Percentiles rank a stretch among this genome's conserved stretches.
Conservation (phyloP, 1,140 invertebrate genomes). For the Bilobella aurantiaca region DNA sequence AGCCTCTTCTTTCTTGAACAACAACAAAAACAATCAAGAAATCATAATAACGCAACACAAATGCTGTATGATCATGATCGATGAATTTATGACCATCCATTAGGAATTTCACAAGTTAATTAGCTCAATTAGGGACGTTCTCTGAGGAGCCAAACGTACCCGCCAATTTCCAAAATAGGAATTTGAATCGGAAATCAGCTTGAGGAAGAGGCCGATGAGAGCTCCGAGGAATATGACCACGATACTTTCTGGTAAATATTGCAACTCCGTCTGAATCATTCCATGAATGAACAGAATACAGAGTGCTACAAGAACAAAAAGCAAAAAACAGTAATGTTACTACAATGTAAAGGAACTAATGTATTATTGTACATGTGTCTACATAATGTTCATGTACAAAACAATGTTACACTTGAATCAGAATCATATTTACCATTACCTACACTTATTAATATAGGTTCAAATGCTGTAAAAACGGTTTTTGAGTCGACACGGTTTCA, state of each 20-base stretch:
- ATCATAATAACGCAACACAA: constrained; percentile 2
- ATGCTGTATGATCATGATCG: neutral
- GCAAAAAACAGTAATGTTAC: no score
- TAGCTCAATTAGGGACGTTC: no score
- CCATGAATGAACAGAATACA: constrained; percentile 89
- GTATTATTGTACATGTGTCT: no score
- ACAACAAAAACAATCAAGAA: constrained; percentile 8
- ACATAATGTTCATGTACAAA: no score
- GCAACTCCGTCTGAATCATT: constrained; percentile 88
- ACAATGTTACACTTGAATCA: no score
- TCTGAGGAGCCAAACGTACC: constrained; percentile 17
- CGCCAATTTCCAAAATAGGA: constrained; percentile 34
- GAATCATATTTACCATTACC: no score
- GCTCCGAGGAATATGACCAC: constrained; percentile 88
- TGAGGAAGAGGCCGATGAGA: constrained; percentile 79
- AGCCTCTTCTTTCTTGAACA: constrained; percentile 72
- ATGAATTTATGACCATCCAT: no score
- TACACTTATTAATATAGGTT: no score
- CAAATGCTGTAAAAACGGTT: no score
- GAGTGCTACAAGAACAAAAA: constrained; percentile 48
- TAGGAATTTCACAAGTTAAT: no score
- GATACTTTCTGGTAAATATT: constrained; percentile 92
- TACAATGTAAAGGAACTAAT: no score
- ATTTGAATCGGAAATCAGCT: constrained; percentile 62
- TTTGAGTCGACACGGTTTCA: no score